Base-by-base conservation (phyloP, 1,140 invertebrate species). In the Drosophila elegans region DNA sequence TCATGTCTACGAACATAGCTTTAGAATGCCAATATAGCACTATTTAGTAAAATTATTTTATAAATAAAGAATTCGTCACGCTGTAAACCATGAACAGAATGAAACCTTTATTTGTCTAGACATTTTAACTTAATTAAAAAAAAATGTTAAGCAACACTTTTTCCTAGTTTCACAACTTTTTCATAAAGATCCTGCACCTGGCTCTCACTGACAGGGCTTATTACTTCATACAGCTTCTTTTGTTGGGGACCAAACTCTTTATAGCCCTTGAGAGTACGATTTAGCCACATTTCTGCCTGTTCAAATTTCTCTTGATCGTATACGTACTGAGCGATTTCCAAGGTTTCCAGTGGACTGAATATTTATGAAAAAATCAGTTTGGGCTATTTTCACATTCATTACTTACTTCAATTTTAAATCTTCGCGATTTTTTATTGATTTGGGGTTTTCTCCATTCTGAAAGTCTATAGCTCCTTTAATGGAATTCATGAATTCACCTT, bases 151-250 rank as follows among this genome's bases (percentile, higher is more conserved):
- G 1, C 13, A 3, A 16, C 2, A 1, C 4, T 25, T 3, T 16
- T 13, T 34, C 6, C 16, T 10, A 16, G 13, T 34, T 13, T 2
- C 29, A 10, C 0, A 2, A 51, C 48, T 34, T 51, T 51, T n/a
- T 32, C 4, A 32, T 34, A 51, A 3, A 51, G 27, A 34, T 51
- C 48, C 48, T 51, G 3, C 29, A 51, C 29, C n/a, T 51, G 48
- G 16, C 7, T 34, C 9, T 34, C n/a, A 13, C n/a, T 51, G 0
- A 51, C 48, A 10, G 48, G 48, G 1, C 7, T 51, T 9, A 51
- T 6, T 10, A 51, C 29, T 11, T 34, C 9, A 16, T 34, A 34
- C 4, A 51, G n/a, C 2, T 51, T 29, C 48, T 32, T 34, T 51
- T 51, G 12, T 4, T 13, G n/a, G 9, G 1, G 9, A 34, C 4